Base-by-base conservation (phyloP, 2,797 vertebrate genomes). In the Aulostomus chinensis region DNA sequence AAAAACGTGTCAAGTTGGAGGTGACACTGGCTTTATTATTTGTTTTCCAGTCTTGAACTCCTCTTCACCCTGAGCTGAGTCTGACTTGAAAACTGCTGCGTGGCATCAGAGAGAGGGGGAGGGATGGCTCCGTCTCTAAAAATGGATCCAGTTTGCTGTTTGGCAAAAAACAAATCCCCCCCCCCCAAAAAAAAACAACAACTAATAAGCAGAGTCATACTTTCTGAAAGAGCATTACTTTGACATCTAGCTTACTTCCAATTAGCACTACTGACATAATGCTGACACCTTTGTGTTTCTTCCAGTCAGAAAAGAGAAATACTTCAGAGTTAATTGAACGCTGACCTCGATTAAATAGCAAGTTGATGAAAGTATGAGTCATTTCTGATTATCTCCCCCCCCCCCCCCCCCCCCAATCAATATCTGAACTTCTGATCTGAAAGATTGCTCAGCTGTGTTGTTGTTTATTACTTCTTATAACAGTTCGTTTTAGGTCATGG, bases 1-100 rank as follows among this genome's bases (percentile, higher is more conserved):
- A 32, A 29, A 36, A 35, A 13, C 28, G 3, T 33, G 42, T 51
- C 13, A 48, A 13, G 12, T 30, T 69, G 28, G 31, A 36, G 30
- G 15, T 64, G 45, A 55, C 41, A 31, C 26, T 60, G 39, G 15
- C 9, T 41, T 63, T 46, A 66, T 70, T 39, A 43, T 45, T 18
- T 2, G 7, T 52, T 60, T 56, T 37, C 38, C 11, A 9, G 14
- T 39, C 4, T 32, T 60, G 24, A 48, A 28, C 12, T 29, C 48
- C 7, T 38, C 7, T 25, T 55, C 39, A 41, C 17, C 33, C 12
- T n/a, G 6, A 61, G 18, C 25, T 4, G 9, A 34, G 29, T 38
- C 58, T 26, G 53, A 35, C 42, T 58, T 51, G 26, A 41, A 35
- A 36, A 60, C 45, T 50, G 32, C 9, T 14, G 8, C 1, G n/a